Evolutionary conservation across 2,797 vertebrate species (phyloP), one percentile per base, ranked within the genome.

Genomic region (Columba guinea): DNA sequence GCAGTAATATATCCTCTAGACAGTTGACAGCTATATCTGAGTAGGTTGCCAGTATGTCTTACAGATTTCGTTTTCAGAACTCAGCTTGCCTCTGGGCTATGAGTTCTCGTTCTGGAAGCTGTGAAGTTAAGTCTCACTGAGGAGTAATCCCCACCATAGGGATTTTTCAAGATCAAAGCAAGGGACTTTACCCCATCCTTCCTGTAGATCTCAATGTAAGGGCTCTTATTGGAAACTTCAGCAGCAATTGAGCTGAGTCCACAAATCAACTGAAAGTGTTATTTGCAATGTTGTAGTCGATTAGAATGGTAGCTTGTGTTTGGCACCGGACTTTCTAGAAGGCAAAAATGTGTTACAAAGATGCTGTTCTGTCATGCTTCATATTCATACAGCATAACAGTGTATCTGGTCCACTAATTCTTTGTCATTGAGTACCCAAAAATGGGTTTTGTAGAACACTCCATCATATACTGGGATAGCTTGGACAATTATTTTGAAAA

Each of bases 51-150:
- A 49, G 35, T 74, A 39, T 92, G 63, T 79, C 35, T 91, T 87
- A 90, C 44, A 76, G 52, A 63, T 79, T 82, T 82, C 71, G 82
- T 92, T 94, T 49, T 83, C 67, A 90, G 71, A 77, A 83, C 16
- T 15, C 19, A n/a, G 13, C 35, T 87, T 83, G 12, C 23, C 83
- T 87, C 39, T 74, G 44, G 30, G 44, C 27, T 69, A 11, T 69
- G 9, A 21, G 32, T 62, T 79, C 55, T 90, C 53, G 70, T 83
- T 60, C 35, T 85, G 60, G 32, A 56, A 12, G 19, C 30, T 53
- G 26, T 51, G 55, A 90, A 76, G 13, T 32, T 64, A 60, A 70
- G 12, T 59, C n/a, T 86, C 49, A 62, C 10, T 39, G 62, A 89
- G 10, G 16, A 81, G 26, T 84, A 88, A 78, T 71, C 34, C 21